phyloP scores from a whole-genome alignment of 2,888 invertebrate species.

The Seira musarum region DNA sequence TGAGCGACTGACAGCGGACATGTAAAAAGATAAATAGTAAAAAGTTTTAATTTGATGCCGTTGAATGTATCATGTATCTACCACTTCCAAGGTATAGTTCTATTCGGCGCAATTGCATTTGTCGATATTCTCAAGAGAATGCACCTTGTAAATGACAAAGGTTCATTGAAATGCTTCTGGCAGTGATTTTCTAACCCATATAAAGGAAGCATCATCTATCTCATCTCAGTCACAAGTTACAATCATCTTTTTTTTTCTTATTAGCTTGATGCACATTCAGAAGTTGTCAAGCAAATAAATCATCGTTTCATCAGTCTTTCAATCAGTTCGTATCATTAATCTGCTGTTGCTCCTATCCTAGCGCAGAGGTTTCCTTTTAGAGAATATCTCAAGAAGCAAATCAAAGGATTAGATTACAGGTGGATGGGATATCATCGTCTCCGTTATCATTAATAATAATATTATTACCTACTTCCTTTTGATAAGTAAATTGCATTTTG shows the following conservation, averaged over 20 bases:
- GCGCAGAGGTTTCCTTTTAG: not conserved
- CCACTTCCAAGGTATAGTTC: no score
- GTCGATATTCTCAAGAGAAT: no score
- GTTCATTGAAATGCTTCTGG: not conserved
- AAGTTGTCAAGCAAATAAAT: constrained; percentile 12
- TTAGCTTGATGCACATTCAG: not conserved
- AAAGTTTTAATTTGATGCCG: no score
- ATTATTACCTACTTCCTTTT: not conserved
- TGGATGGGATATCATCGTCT: not conserved
- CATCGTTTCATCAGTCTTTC: constrained; percentile 9
- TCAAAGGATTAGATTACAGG: not conserved
- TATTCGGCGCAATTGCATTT: no score
- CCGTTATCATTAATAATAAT: not conserved
- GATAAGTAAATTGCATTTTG: not conserved
- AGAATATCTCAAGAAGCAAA: no score
- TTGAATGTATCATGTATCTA: no score
- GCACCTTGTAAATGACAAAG: not conserved
- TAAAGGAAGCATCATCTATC: not conserved
- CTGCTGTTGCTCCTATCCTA: no score
- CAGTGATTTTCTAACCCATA: constrained; percentile 10
- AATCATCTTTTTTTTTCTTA: not conserved
- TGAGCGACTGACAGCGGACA: constrained; percentile 30
- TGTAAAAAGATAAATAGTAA: constrained; percentile 21
- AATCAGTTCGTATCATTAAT: not conserved
- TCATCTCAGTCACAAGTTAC: constrained; percentile 7